Evolutionary conservation across 2,888 invertebrate genomes (phyloP), one percentile per base, ranked within the genome.

Genomic region (Onchidella celtica): DNA sequence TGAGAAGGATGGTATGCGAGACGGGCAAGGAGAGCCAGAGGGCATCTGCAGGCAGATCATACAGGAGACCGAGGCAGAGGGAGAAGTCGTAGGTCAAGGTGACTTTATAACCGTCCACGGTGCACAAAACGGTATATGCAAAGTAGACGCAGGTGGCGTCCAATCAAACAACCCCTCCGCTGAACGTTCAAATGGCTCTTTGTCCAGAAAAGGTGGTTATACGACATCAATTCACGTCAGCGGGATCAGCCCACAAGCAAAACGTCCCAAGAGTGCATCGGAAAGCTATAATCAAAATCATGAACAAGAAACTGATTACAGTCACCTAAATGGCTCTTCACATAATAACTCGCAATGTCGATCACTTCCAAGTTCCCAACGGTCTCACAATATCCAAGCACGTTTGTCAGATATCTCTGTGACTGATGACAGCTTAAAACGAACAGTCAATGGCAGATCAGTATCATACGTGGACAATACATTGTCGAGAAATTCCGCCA

Each of bases 211-310:
- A 32, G 34, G 36, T 11, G 65, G 29, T 4, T 55, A 72, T 40
- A 79, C 63, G 61, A 79, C 79, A 27, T 79, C 79, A 3, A 79
- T 79, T n/a, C 32, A 61, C 29, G 70, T 79, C 2, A 77, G 68
- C 24, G 68, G 77, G 24, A 36, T n/a, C 34, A 21, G 47, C 21
- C 36, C 34, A 11, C 32, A 11, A 14, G 11, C 69, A 17, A 34
- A 38, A 69, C 34, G 29, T 38, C 38, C 34, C 1, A 1, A 55
- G n/a, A 55, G 55, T 34, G 47, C 57, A 34, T 47, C n/a, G n/a
- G n/a, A 1, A n/a, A 29, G 1, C 32, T 34, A 65, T 3, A 65
- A 32, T 3, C 55, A 66, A 55, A 36, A 3, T 2, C n/a, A 27
- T 63, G 24, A 47, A 1, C 6, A 47, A n/a, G 32, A 47, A 21